Percentiles rank a stretch among this genome's conserved stretches.
phyloP scores from a whole-genome alignment of 2,888 invertebrate genomes.

The Vanessa cardui region DNA sequence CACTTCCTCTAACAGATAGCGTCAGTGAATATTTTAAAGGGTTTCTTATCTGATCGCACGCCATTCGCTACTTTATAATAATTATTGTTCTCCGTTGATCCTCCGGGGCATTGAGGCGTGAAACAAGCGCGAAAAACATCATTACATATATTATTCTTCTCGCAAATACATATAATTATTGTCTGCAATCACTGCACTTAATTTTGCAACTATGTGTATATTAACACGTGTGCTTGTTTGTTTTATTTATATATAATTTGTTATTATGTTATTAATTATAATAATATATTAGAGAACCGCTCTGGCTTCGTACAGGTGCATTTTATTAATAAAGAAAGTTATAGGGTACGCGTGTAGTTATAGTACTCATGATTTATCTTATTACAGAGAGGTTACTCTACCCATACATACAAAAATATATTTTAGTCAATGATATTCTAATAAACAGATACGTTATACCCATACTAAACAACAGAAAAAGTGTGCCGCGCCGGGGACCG shows the following conservation, averaged over 20 bases:
- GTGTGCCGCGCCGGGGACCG: too few species aligned
- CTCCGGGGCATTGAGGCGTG: conserved; percentile 27
- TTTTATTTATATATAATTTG: background rate
- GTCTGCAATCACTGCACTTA: background rate
- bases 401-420: too few species aligned
- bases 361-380: too few species aligned
- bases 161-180: background rate
- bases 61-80: conserved; percentile 28
- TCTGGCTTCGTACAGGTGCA: too few species aligned
- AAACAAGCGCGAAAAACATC: conserved; percentile 25
- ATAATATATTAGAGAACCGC: too few species aligned
- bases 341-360: too few species aligned
- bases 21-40: conserved; percentile 12
- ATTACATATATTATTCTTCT: conserved; percentile 11
- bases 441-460: too few species aligned
- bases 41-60: conserved; percentile 32
- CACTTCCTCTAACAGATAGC: conserved; percentile 7
- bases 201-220: background rate
- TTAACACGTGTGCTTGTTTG: background rate
- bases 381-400: too few species aligned
- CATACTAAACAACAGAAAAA: too few species aligned
- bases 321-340: too few species aligned
- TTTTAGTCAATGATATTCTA: too few species aligned
- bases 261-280: too few species aligned
- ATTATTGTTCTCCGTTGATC: conserved; percentile 32